Base-by-base conservation (phyloP, 1,140 invertebrate species). In the Achatina immaculata region DNA sequence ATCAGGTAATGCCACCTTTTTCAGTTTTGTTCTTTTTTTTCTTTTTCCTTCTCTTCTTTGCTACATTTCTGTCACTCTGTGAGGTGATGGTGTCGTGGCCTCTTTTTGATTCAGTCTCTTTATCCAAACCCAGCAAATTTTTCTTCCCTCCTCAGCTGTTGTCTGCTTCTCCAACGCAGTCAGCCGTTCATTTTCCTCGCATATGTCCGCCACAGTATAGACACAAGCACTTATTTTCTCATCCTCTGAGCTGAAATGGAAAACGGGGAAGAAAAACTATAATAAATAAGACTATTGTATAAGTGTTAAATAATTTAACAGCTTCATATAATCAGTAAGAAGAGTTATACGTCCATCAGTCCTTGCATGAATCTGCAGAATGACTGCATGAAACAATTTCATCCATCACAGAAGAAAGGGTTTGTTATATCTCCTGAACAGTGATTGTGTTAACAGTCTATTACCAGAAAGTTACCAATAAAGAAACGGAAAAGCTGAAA, bases 201-300 rank as follows among this genome's bases (percentile, higher is more conserved):
- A 11, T 78, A 43, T 78, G 24, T 78, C 62, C 24, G 19, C 31
- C 62, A 66, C 77, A 58, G 51, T 36, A 48, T 28, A 68, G 34
- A 45, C 28, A 34, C 73, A 65, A 28, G 76, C 73, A 55, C 68
- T 78, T 34, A 55, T 40, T 78, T 40, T 48, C 77, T 48, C 77
- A 66, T 28, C 40, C 77, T 78, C 65, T 45, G 38, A 16, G 55
- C 48, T 45, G 31, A 34, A 28, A 38, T 24, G 1, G 42, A 31
- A 73, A 28, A 73, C 40, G 43, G 24, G 24, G 24, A 3, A 21
- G 34, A n/a, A 51, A 43, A 16, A 28, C n/a, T n/a, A n/a, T n/a
- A n/a, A n/a, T n/a, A 68, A 11, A 19, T 68, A 24, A 11, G n/a
- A 55, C n/a, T n/a, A n/a, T n/a, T n/a, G n/a, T n/a, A n/a, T n/a